A percentile compares a stretch with the other conserved stretches of the same genome.
These are phyloP conservation scores for Henicopernis longicauda DNA, from an alignment of 2,113 vertebrate genomes.

Conservation along the genomic window DNA sequence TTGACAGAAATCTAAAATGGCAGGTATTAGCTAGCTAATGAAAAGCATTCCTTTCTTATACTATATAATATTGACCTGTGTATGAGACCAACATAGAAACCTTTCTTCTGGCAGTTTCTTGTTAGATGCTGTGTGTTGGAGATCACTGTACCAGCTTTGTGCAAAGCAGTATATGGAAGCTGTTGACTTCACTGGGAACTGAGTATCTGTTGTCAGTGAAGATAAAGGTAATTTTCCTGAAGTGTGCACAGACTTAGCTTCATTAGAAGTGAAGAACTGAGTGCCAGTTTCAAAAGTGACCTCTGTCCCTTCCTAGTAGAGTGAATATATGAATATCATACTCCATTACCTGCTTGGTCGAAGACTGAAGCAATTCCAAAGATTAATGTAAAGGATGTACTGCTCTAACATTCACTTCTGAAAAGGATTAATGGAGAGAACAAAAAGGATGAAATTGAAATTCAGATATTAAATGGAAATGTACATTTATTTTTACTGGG, in stretches of 20 bases:
- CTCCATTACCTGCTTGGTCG: not conserved
- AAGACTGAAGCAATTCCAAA: not conserved
- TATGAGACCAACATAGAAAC: not conserved
- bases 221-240: not conserved
- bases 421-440: not conserved
- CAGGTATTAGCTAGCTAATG: not conserved
- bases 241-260: not conserved
- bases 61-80: not conserved
- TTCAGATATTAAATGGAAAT: not conserved
- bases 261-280: not conserved
- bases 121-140: not conserved
- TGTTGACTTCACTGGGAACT: not conserved
- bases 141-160: not conserved
- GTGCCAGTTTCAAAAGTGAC: not conserved
- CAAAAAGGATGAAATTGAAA: not conserved
- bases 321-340: not conserved
- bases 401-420: not conserved
- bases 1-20: not conserved
- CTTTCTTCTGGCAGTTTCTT: not conserved
- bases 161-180: not conserved
- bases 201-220: not conserved
- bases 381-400: not conserved
- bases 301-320: not conserved
- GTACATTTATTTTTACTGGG: not conserved
- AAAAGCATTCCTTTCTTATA: not conserved